Evolutionary conservation across 2,888 invertebrate species (phyloP).

Genomic region (Meteorus colon): DNA sequence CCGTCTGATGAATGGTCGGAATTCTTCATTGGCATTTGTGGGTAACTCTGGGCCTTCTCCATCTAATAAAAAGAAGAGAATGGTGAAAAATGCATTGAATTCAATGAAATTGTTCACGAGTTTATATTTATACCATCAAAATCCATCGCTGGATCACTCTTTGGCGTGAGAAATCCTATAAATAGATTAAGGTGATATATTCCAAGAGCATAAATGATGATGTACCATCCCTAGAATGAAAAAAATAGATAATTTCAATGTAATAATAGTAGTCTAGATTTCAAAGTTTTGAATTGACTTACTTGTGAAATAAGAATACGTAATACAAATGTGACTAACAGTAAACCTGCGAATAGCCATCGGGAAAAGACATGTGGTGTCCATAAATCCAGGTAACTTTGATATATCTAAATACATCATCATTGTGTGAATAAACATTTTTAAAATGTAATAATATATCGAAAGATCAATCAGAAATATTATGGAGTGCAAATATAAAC

Average conservation of each 20-base stretch:
- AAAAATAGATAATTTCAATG: conserved; percentile 31
- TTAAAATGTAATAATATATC: conserved; percentile 14
- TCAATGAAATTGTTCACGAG: conserved; percentile 1
- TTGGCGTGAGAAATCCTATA: conserved; percentile 99
- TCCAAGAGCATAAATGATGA: conserved; percentile 98
- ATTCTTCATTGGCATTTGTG: conserved; percentile 96
- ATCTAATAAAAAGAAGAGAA: conserved; percentile 73
- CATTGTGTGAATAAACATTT: conserved; percentile 18
- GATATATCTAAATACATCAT: conserved; percentile 78
- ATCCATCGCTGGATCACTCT: conserved; percentile 98
- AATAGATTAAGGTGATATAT: conserved; percentile 99
- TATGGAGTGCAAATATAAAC: conserved; percentile 61
- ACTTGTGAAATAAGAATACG: conserved; percentile 90
- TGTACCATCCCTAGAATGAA: conserved; percentile 95
- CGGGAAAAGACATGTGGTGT: conserved; percentile 87
- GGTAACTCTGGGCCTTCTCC: conserved; percentile 94
- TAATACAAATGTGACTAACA: conserved; percentile 84
- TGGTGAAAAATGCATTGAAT: neutral
- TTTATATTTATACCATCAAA: conserved; percentile 81
- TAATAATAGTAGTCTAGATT: conserved; percentile 42
- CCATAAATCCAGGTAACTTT: conserved; percentile 89
- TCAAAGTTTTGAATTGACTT: conserved; percentile 60
- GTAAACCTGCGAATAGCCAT: conserved; percentile 84
- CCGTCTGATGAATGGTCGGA: conserved; percentile 96
- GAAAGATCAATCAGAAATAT: conserved; percentile 34